These are phyloP conservation scores for Lottia scabra DNA, from an alignment of 2,888 invertebrate genomes.

Conservation along the genomic window DNA sequence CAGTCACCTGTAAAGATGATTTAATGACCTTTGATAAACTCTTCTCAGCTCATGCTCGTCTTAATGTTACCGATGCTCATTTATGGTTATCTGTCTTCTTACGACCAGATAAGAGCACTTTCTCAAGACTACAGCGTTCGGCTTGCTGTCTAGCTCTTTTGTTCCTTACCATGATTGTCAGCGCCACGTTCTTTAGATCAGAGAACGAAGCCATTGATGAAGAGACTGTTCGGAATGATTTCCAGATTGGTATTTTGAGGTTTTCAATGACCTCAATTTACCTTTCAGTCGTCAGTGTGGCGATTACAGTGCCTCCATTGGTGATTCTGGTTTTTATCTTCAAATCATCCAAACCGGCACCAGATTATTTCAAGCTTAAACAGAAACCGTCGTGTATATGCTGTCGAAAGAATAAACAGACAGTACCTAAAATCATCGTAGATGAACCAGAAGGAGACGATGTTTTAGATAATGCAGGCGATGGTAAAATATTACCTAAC, in stretches of 20 bases:
- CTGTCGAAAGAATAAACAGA: background rate
- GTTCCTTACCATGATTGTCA: constrained; percentile 50
- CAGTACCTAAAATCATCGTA: constrained; percentile 1
- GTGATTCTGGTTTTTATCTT: constrained; percentile 56
- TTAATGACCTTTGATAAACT: constrained; percentile 65
- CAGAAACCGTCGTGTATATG: background rate
- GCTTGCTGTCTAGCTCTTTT: constrained; percentile 46
- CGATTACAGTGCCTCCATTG: constrained; percentile 62
- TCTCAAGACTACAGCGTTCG: constrained; percentile 62
- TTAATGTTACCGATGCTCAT: constrained; percentile 69
- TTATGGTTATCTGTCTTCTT: constrained; percentile 70
- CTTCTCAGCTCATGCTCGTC: constrained; percentile 61
- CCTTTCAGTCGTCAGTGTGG: constrained; percentile 41
- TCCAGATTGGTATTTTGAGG: constrained; percentile 40
- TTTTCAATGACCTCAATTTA: constrained; percentile 44
- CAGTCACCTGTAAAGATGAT: constrained; percentile 64
- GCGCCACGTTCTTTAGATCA: constrained; percentile 33
- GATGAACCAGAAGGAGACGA: background rate
- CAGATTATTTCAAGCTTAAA: background rate
- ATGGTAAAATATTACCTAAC: constrained; percentile 28
- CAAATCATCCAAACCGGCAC: constrained; percentile 37
- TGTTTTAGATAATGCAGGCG: background rate
- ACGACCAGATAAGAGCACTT: constrained; percentile 68
- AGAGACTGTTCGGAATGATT: constrained; percentile 25
- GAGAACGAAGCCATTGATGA: constrained; percentile 19